phyloP scores from a whole-genome alignment of 2,797 vertebrate species.

The Enteromius fasciolatus region DNA sequence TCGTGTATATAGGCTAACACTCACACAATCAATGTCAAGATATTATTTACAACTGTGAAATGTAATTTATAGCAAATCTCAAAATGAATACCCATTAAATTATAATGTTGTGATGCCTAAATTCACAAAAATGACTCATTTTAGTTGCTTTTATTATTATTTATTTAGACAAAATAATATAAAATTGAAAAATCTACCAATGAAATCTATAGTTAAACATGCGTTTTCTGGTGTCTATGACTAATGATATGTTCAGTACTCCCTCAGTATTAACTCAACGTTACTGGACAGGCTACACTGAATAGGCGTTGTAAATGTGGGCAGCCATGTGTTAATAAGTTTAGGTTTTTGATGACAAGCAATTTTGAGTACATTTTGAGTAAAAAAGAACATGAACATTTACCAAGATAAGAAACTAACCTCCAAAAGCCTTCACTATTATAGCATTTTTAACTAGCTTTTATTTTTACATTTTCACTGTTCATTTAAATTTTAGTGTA shows the following conservation, averaged over 20 bases:
- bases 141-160: neutral
- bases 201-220: neutral
- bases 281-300: neutral
- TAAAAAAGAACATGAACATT: neutral
- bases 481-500: neutral
- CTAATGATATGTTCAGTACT: neutral
- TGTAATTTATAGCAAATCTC: neutral
- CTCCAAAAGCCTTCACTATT: neutral
- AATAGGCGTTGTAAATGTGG: neutral
- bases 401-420: neutral
- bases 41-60: neutral
- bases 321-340: neutral
- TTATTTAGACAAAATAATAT: neutral
- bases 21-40: neutral
- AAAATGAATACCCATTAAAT: neutral
- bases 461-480: neutral
- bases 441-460: neutral
- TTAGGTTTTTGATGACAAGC: neutral
- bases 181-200: neutral
- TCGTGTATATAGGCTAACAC: neutral
- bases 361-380: neutral
- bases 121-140: neutral
- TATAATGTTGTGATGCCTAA: neutral
- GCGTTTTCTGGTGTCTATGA: neutral
- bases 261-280: neutral